These are phyloP conservation scores for Strigops habroptila DNA, from an alignment of 2,113 vertebrate species.

Conservation along the genomic window DNA sequence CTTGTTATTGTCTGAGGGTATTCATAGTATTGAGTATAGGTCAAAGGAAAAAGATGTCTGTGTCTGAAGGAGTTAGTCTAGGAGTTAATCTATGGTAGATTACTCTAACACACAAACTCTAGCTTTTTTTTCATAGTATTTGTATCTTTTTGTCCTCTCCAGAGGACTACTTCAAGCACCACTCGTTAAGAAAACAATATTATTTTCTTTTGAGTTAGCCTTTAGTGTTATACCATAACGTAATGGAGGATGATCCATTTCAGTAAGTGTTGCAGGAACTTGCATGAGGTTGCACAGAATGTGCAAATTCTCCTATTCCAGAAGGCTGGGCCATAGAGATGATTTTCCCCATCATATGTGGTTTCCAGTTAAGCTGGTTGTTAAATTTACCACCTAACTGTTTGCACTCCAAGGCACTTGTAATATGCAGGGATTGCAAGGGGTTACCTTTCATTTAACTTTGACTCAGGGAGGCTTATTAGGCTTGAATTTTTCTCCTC, in stretches of 20 bases:
- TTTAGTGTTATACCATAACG: not conserved
- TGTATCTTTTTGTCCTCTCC: not conserved
- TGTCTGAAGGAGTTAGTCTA: not conserved
- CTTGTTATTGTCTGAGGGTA: not conserved
- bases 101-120: not conserved
- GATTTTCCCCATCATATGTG: not conserved
- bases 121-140: not conserved
- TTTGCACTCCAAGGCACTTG: not conserved
- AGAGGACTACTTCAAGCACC: not conserved
- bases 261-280: not conserved
- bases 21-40: not conserved
- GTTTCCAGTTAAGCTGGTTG: not conserved
- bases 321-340: not conserved
- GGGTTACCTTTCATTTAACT: not conserved
- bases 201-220: not conserved
- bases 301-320: not conserved
- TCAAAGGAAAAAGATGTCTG: not conserved
- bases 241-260: not conserved
- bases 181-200: not conserved
- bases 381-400: not conserved
- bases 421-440: not conserved
- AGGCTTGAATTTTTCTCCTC: not conserved
- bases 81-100: not conserved
- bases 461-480: not conserved
- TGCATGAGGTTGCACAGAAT: not conserved